Evolutionary conservation across 1,140 invertebrate species (phyloP).

Genomic region (Whitmania pigra): DNA sequence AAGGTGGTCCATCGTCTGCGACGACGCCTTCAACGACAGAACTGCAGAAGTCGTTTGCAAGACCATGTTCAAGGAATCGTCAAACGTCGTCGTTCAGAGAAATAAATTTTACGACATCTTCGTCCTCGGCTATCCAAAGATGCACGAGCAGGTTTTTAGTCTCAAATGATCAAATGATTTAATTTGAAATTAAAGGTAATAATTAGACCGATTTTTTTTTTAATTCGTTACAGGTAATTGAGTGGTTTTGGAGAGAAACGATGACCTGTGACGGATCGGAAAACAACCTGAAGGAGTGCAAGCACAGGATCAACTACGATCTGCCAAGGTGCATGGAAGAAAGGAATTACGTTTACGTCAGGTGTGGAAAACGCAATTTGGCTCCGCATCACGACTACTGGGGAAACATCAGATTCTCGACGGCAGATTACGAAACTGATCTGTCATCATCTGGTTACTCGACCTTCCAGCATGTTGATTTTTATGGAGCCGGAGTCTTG

Average conservation of each 20-base stretch:
- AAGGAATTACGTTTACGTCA: constrained; percentile 76
- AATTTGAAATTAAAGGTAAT: neutral
- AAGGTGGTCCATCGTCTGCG: constrained; percentile 93
- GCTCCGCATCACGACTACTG: constrained; percentile 65
- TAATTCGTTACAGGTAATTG: constrained; percentile 30
- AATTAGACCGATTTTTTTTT: neutral
- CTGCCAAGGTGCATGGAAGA: constrained; percentile 60
- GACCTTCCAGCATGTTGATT: constrained; percentile 65
- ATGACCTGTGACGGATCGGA: constrained; percentile 71
- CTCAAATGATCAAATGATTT: neutral
- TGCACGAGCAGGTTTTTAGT: constrained; percentile 22
- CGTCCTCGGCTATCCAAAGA: constrained; percentile 33
- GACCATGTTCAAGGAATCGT: constrained; percentile 73
- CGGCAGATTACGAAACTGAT: constrained; percentile 66
- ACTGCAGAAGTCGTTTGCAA: constrained; percentile 63
- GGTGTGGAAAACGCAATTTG: constrained; percentile 69
- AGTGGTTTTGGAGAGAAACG: constrained; percentile 79
- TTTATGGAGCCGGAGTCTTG: constrained; percentile 84
- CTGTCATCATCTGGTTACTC: constrained; percentile 51
- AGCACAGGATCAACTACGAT: constrained; percentile 50
- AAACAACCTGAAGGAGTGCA: constrained; percentile 40
- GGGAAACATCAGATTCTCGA: constrained; percentile 86
- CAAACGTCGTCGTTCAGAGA: constrained; percentile 56
- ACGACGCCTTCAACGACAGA: constrained; percentile 64
- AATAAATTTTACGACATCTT: constrained; percentile 38